Base-by-base conservation (phyloP, 2,113 vertebrate species). In the Engystomops pustulosus region DNA sequence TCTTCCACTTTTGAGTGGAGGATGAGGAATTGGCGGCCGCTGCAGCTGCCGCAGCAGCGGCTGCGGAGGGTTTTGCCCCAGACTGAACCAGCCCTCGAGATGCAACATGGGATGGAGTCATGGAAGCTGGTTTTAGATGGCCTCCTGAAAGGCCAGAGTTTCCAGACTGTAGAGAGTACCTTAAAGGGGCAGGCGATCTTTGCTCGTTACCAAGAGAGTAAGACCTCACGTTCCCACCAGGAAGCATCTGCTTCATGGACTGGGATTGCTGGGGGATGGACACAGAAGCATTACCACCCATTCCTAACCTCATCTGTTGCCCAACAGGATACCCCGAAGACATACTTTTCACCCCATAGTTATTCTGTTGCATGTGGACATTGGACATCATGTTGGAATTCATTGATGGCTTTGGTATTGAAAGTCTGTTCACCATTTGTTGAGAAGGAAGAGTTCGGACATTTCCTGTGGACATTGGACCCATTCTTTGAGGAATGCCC, bases 1-100 rank as follows among this genome's bases (percentile, higher is more conserved):
- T 99, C 90, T 99, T 99, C 98, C 98, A 99, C 90, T 99, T 99
- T 86, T 99, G 97, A 0, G 98, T 98, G 87, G 97, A 98, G 0
- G 97, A 98, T 0, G 96, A 96, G 75, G 97, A 96, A 5, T 94
- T 92, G 32, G 91, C 89, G 0, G 94, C 87, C 0, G 90, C 85
- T 80, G 60, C 60, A 15, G 93, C 94, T 44, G 91, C 88, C 79
- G 95, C 93, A 0, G 95, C 84, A 0, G 96, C 94, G 87, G 97
- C 95, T 7, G 95, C 94, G 3, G 91, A 34, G 36, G 92, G 92
- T 83, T 94, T 95, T 1, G 92, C 91, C 86, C 90, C 91, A 58
- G 93, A 88, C 89, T 94, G 94, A 62, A 91, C 90, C 88, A 94
- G 85, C 53, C 89, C 90, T 88, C 94, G 89, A 69, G 93, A 93